phyloP scores from a whole-genome alignment of 1,140 invertebrate genomes.

The Hycleus cichorii region DNA sequence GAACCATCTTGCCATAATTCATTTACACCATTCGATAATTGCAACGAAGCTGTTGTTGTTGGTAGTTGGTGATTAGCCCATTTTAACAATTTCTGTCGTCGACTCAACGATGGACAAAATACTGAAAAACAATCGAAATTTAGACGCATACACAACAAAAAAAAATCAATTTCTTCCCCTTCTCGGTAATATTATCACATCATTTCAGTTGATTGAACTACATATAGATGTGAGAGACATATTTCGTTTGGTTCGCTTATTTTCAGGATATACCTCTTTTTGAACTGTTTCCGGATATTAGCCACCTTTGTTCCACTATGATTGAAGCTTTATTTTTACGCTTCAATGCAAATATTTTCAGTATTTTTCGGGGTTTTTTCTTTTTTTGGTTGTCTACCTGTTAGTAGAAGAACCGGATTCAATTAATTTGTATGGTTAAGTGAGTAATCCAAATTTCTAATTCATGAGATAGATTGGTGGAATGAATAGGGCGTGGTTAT shows the following conservation, averaged over 20 bases:
- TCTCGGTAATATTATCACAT: neutral
- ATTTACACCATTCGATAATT: constrained; percentile 26
- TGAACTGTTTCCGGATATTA: constrained; percentile 9
- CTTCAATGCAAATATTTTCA: neutral
- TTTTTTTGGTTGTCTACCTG: too few relatives aligned
- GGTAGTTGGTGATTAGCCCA: constrained; percentile 33
- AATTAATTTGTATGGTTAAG: neutral
- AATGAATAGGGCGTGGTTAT: neutral
- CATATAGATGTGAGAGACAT: neutral
- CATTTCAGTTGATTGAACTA: constrained; percentile 1
- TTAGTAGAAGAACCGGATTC: too few relatives aligned
- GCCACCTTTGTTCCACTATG: constrained; percentile 2
- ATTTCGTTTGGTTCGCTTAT: neutral
- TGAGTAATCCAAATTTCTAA: neutral
- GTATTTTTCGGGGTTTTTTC: neutral
- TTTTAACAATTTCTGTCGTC: constrained; percentile 29
- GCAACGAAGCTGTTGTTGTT: constrained; percentile 10
- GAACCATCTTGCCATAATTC: constrained; percentile 50
- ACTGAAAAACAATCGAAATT: constrained; percentile 15
- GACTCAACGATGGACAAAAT: constrained; percentile 31
- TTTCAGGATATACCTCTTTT: constrained; percentile 6
- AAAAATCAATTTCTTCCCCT: neutral
- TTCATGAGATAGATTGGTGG: neutral
- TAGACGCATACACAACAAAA: neutral
- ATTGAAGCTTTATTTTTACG: neutral